Evolutionary conservation across 2,888 invertebrate genomes (phyloP), one percentile per base, ranked within the genome.

Genomic region (Ptycholaimellus sp.): DNA sequence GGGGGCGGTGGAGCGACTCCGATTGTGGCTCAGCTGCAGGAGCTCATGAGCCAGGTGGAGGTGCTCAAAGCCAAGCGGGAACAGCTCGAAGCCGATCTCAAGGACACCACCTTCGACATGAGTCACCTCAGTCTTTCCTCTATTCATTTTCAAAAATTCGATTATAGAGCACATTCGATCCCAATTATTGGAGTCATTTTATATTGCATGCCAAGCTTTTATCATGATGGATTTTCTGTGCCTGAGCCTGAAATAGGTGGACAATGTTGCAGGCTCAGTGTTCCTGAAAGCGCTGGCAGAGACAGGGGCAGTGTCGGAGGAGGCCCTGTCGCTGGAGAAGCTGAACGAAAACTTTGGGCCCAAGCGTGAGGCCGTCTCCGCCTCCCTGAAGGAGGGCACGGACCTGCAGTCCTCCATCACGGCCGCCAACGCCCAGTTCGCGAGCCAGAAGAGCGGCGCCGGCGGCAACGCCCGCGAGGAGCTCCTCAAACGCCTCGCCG

Each of bases 21-120:
- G 16, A 70, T 72, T 36, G 74, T 73, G 2, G 59, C 64, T 34
- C 67, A 69, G 42, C 68, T 93, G 43, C 70, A 74, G 43, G 62
- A 63, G 34, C 68, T 87, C 39, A 78, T 85, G 79, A 72, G 39
- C 6, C 49, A 72, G 68, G 60, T 64, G 16, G 58, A 56, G 35
- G 51, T 53, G 18, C 47, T 61, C 33, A 59, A 59, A 65, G 74
- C 74, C 3, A 82, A 83, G 63, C 71, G 90, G 32, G 85, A 85
- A 60, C 72, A 71, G 4, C 71, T 85, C 46, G 87, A 90, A 66
- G 72, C 72, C 2, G 79, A 82, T 60, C 64, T 87, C 27, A 79
- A 79, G 54, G 72, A 72, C 30, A 68, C 73, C 3, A 72, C 73
- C 9, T 70, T 72, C 35, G 78, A 79, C 56, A 79, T 87, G 72